phyloP scores from a whole-genome alignment of 2,797 vertebrate species.

The Ceryle rudis region DNA sequence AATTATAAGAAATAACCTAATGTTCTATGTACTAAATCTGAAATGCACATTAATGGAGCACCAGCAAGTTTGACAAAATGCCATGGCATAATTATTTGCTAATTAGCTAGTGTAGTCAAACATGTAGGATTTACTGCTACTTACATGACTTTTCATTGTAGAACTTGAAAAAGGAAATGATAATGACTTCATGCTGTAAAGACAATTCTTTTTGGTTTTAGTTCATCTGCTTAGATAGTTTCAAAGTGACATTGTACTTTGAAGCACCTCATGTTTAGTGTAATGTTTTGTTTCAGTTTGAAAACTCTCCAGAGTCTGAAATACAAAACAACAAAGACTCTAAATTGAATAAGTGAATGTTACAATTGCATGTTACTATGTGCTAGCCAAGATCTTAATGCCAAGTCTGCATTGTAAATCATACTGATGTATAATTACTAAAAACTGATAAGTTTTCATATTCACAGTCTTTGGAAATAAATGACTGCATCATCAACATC shows the following conservation, averaged over 20 bases:
- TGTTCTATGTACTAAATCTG: conserved; percentile 16
- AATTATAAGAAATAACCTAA: neutral
- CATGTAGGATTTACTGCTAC: conserved; percentile 60
- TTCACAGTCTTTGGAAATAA: conserved; percentile 5
- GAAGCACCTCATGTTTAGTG: conserved; percentile 16
- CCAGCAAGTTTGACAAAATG: conserved; percentile 60
- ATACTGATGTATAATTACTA: conserved; percentile 3
- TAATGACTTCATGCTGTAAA: conserved; percentile 45
- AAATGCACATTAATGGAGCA: conserved; percentile 45
- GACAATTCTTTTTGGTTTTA: neutral
- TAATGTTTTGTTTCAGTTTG: conserved; percentile 46
- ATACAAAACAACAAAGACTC: conserved; percentile 23
- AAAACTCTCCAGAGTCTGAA: conserved; percentile 23
- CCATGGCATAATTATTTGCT: conserved; percentile 64
- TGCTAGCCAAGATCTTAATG: neutral
- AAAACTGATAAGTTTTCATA: neutral
- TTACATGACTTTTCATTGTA: conserved; percentile 60
- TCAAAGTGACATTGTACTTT: conserved; percentile 22
- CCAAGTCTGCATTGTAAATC: conserved; percentile 20
- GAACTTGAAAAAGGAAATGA: conserved; percentile 7
- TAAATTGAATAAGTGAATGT: conserved; percentile 19
- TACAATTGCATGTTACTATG: neutral
- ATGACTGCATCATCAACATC: neutral
- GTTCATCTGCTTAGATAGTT: conserved; percentile 25
- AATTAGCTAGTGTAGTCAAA: conserved; percentile 70